Base-by-base conservation (phyloP, 2,797 vertebrate species). In the Acanthornis magna region DNA sequence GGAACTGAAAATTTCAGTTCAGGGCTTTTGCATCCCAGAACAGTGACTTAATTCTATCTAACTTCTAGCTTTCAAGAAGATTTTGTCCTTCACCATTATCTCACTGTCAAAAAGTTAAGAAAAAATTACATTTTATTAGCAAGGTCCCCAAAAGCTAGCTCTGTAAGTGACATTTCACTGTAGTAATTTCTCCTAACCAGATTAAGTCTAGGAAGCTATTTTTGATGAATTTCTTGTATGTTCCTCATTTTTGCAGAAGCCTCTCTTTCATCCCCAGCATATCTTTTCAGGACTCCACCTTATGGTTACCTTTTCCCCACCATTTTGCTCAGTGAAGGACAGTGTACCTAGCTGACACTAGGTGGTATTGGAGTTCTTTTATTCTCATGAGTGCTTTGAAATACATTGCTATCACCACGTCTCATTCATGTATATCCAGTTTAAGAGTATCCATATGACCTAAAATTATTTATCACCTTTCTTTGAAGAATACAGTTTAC, bases 341-440 rank as follows among this genome's bases (percentile, higher is more conserved):
- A 60, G 27, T 55, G 62, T 92, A 51, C 10, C 8, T 71, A 40
- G 22, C 85, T 88, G 73, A 94, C 97, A 94, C 94, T 96, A 97
- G 95, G 48, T 97, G 96, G 94, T 97, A 96, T 86, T 94, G 94
- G 83, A 94, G 65, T 45, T 92, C 81, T 96, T 97, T 94, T 89
- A 34, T 54, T 94, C 68, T 50, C 34, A 18, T 0, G 6, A 67
- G 17, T 40, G 4, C 73, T 65, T 77, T 89, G 50, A 84, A 55
- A 61, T 42, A 16, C 57, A 83, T 50, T 84, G 61, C 34, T 84
- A 16, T 67, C 55, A 65, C 34, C 38, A 16, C 25, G 29, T 83
- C 60, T 79, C 82, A 75, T 80, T 58, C 26, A 55, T 34, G n/a
- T 85, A 38, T 40, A 54, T 65, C 13, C 62, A 67, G 63, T 91